Evolutionary conservation across 2,797 vertebrate species (phyloP), one percentile per base, ranked within the genome.

Genomic region (Pangasius krempfi): DNA sequence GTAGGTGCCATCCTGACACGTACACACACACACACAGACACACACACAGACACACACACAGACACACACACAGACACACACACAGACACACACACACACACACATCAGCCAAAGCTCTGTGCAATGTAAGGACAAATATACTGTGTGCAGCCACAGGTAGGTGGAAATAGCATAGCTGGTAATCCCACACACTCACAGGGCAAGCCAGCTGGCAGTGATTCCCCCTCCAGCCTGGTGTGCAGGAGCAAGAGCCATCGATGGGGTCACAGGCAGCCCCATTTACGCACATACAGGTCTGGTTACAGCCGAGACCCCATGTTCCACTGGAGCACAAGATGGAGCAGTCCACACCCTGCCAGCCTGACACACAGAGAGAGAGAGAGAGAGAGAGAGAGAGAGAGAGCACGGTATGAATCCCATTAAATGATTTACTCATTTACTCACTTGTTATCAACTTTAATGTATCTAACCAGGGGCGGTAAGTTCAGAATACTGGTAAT

Each of bases 341-440:
- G 89, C 99, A 99, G 91, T 99, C 98, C 27, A 96, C 94, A 50
- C 98, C 98, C 92, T 98, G 98, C 98, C 99, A 99, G 40, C 98
- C 99, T 99, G 88, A 16, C 80, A 83, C 13, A 54, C 13, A 25
- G 66, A 86, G 50, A 73, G 30, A 89, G 40, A 68, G 50, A 52
- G 47, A 56, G 64, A 22, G 25, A 22, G n/a, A 37, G 40, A 33
- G 78, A 18, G 22, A 25, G 66, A 86, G 50, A 75, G 47, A 66
- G 62, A 6, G 8, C 33, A 84, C 1, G 20, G 47, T 58, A 73
- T 20, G 47, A 30, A 52, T 27, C 64, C 85, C 2, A 52, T 52
- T 81, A 20, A 85, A 40, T 37, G 37, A 86, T 73, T 88, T 76
- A 44, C 52, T 87, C 9, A 72, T 78, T 85, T 73, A 52, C n/a